Evolutionary conservation across 2,888 invertebrate species (phyloP).

Genomic region (Ophion ventricosus): DNA sequence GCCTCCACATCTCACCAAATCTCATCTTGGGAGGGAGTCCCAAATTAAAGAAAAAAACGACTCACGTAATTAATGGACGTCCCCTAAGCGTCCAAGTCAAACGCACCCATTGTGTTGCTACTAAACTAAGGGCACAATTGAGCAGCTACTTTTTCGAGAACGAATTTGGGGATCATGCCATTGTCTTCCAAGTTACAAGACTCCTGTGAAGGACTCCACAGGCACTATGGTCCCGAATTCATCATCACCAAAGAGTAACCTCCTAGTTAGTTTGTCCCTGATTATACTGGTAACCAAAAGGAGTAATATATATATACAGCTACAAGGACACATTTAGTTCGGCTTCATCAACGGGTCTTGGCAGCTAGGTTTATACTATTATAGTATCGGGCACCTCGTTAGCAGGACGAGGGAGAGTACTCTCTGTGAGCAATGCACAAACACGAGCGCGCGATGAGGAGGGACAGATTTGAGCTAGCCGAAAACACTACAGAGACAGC

Average conservation of each 20-base stretch:
- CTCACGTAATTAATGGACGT: too few species aligned
- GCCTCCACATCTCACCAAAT: too few species aligned
- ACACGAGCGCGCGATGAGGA: neutral
- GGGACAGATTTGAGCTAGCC: neutral
- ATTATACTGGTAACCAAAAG: neutral
- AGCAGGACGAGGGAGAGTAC: constrained; percentile 73
- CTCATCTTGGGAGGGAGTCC: too few species aligned
- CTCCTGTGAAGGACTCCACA: neutral
- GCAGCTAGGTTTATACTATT: constrained; percentile 72
- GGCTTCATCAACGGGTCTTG: constrained; percentile 64
- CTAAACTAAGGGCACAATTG: neutral
- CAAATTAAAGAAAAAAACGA: too few species aligned
- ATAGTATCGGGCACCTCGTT: constrained; percentile 77
- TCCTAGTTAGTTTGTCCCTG: neutral
- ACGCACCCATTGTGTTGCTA: neutral
- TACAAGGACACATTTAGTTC: constrained; percentile 46
- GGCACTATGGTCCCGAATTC: too few species aligned
- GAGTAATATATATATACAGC: neutral
- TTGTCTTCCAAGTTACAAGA: neutral
- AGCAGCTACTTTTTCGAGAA: neutral
- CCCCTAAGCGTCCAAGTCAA: too few species aligned
- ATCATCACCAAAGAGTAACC: neutral
- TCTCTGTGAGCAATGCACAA: constrained; percentile 9
- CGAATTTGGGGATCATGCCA: neutral
- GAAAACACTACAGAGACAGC: neutral